Conservation (phyloP, 2,888 invertebrate genomes). For the Drosophila paranaensis region DNA sequence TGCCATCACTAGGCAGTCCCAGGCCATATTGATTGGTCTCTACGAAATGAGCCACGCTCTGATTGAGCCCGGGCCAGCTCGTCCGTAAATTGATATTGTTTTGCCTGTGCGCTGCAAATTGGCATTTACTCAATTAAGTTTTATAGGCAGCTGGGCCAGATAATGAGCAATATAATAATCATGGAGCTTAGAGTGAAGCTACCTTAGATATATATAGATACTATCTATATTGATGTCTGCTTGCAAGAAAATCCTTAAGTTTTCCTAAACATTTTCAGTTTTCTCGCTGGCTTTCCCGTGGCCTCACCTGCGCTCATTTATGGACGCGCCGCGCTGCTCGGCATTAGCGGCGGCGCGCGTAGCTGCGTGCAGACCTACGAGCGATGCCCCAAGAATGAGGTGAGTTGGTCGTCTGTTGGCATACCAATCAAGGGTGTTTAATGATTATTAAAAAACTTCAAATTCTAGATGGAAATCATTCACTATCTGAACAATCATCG, state of each 20-base stretch:
- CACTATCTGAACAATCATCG: conserved; percentile 93
- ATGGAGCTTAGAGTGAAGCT: too few relatives aligned
- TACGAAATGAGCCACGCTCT: conserved; percentile 68
- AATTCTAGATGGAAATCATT: conserved; percentile 88
- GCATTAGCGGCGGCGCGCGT: conserved; percentile 87
- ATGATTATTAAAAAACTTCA: conserved; percentile 41
- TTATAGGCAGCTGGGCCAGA: conserved; percentile 50
- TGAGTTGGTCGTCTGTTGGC: conserved; percentile 39
- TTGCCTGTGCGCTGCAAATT: conserved; percentile 58
- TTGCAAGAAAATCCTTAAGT: not conserved
- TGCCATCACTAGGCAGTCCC: too few relatives aligned
- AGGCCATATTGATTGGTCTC: conserved; percentile 67
- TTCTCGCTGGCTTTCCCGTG: conserved; percentile 83
- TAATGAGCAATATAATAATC: conserved; percentile 36
- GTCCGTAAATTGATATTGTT: conserved; percentile 75
- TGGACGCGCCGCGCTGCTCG: conserved; percentile 91
- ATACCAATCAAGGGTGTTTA: conserved; percentile 26
- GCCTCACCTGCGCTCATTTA: conserved; percentile 89
- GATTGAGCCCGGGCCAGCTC: conserved; percentile 26
- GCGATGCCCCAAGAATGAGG: conserved; percentile 89
- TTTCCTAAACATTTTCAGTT: conserved; percentile 54
- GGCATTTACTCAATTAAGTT: conserved; percentile 71
- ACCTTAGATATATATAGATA: not conserved
- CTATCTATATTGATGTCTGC: not conserved
- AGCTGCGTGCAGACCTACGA: conserved; percentile 87